Conservation (phyloP, 2,888 invertebrate species). For the Epinotia nisella region DNA sequence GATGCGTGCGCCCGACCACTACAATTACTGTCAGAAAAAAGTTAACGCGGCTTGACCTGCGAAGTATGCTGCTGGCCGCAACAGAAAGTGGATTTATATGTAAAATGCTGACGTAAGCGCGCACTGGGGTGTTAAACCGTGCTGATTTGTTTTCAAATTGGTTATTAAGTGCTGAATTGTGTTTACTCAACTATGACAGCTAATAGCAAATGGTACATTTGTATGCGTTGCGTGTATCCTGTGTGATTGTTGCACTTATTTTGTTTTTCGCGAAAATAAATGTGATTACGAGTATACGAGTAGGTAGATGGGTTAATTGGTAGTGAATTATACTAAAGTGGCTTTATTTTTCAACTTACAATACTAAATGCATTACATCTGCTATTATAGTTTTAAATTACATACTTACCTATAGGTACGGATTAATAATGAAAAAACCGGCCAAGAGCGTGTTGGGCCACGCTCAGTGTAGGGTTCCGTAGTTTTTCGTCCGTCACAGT, state of each 20-base stretch:
- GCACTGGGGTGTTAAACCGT: slow-evolving; percentile 18
- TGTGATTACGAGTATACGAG: background rate
- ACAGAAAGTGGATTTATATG: slow-evolving; percentile 47
- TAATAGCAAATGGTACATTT: background rate
- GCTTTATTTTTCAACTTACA: no score
- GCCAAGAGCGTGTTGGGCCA: no score
- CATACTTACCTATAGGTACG: no score
- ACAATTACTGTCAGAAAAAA: slow-evolving; percentile 56
- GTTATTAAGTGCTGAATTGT: slow-evolving; percentile 2
- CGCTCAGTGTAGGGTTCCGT: no score
- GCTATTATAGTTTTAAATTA: no score
- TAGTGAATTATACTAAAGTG: no score
- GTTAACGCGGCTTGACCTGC: slow-evolving; percentile 57
- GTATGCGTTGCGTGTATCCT: background rate
- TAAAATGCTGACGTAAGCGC: slow-evolving; percentile 33
- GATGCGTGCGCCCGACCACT: slow-evolving; percentile 50
- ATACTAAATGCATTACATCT: no score
- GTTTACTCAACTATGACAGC: slow-evolving; percentile 8
- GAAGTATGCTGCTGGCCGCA: slow-evolving; percentile 54
- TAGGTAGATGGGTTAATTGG: no score
- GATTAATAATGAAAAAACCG: no score
- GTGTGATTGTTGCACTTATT: slow-evolving; percentile 2
- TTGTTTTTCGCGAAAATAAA: background rate
- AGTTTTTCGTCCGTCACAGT: no score
- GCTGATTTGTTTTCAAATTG: slow-evolving; percentile 25